Evolutionary conservation across 1,140 invertebrate species (phyloP), one percentile per base, ranked within the genome.

Genomic region (Drosophila littoralis): DNA sequence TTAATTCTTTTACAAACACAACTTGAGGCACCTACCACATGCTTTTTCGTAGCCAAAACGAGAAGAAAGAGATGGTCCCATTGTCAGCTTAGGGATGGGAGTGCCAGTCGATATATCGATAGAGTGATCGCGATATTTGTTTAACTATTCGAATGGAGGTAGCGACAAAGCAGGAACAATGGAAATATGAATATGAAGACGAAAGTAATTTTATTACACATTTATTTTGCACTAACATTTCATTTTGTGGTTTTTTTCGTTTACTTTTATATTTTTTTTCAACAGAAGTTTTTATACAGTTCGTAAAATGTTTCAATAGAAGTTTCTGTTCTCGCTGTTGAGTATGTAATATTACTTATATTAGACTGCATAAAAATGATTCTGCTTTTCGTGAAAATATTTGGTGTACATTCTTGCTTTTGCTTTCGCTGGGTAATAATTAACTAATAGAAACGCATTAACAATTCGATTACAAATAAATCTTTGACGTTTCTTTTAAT

Each of bases 141-240:
- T n/a, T n/a, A n/a, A n/a, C n/a, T n/a, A n/a, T n/a, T n/a, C n/a
- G n/a, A n/a, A n/a, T n/a, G n/a, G n/a, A n/a, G n/a, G n/a, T n/a
- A n/a, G n/a, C n/a, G n/a, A n/a, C n/a, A n/a, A n/a, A n/a, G n/a
- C n/a, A n/a, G n/a, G n/a, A n/a, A n/a, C n/a, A n/a, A n/a, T n/a
- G n/a, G n/a, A n/a, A n/a, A n/a, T n/a, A n/a, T n/a, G n/a, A n/a
- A n/a, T n/a, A n/a, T n/a, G n/a, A 59, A 35, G 10, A 46, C 7
- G 1, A 1, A 6, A 33, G 15, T 4, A 38, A 15, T 59, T 65
- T 75, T 79, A 86, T 88, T 86, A 88, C 79, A 88, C 83, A 86
- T 86, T 86, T 86, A 86, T 86, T 86, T 86, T 86, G 83, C 83
- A 83, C 82, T 86, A 86, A 86, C 76, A 83, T 88, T 88, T 85